Conservation (phyloP, 1,140 invertebrate genomes). For the Drosophila funebris region DNA sequence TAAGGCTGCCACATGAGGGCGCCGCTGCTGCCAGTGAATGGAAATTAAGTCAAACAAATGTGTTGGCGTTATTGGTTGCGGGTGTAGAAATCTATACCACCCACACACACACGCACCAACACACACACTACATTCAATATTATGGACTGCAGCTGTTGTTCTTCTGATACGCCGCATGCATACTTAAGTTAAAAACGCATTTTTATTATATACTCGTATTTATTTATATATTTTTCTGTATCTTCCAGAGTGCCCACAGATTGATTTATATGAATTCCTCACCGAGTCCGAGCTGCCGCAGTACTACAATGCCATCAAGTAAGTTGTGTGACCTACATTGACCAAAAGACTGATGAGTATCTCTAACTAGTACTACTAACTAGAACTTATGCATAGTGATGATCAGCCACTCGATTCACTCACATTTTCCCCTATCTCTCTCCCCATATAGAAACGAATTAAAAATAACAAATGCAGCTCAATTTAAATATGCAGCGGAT, state of each 20-base stretch:
- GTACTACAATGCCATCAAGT: conserved; percentile 90
- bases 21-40: conserved; percentile 23
- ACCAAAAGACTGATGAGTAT: conserved; percentile 17
- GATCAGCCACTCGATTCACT: neutral
- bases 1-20: conserved; percentile 43
- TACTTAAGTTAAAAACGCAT: conserved; percentile 51
- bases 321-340: conserved; percentile 72
- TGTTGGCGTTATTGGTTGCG: conserved; percentile 37
- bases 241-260: conserved; percentile 83
- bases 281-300: conserved; percentile 95
- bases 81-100: conserved; percentile 39
- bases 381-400: neutral
- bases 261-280: conserved; percentile 94
- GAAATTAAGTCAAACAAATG: conserved; percentile 33
- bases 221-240: conserved; percentile 59
- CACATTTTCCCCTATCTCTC: conserved; percentile 56
- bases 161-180: conserved; percentile 31
- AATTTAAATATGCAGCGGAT: conserved; percentile 98
- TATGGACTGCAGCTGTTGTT: conserved; percentile 49
- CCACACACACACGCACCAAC: conserved; percentile 8
- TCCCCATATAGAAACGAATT: conserved; percentile 87
- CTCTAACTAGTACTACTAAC: too few relatives aligned
- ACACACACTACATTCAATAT: conserved; percentile 4
- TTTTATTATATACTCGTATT: conserved; percentile 52
- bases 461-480: conserved; percentile 94